Conservation (phyloP, 2,113 vertebrate genomes). For the Ceyx cyanopectus region DNA sequence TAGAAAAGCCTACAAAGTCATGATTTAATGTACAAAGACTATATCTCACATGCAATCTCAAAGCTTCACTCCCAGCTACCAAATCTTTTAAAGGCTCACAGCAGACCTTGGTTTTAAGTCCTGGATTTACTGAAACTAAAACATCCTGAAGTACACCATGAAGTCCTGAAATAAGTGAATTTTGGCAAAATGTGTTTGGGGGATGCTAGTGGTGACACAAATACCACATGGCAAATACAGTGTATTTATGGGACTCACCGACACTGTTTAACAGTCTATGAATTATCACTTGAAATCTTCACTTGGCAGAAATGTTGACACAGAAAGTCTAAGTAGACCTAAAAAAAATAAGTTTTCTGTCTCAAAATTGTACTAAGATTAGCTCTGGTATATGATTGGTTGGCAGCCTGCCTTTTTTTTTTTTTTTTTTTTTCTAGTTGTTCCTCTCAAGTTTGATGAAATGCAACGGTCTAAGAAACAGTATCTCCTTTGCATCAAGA, state of each 20-base stretch:
- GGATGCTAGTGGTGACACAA: background rate
- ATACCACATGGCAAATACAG: background rate
- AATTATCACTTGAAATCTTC: background rate
- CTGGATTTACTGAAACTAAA: background rate
- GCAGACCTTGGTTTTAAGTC: background rate
- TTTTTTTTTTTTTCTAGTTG: background rate
- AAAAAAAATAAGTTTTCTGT: background rate
- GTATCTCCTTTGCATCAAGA: background rate
- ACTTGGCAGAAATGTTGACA: background rate
- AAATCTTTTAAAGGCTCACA: background rate
- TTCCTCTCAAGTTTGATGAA: background rate
- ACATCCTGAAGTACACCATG: background rate
- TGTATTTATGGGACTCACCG: background rate
- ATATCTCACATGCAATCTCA: background rate
- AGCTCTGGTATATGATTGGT: background rate
- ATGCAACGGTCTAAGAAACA: background rate
- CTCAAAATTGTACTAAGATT: background rate
- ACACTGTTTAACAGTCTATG: background rate
- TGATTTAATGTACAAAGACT: background rate
- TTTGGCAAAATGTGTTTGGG: background rate
- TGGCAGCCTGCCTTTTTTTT: background rate
- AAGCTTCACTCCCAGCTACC: background rate
- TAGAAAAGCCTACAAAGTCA: background rate
- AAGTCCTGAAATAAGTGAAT: background rate
- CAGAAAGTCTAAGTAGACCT: background rate